Conservation (phyloP, 2,797 vertebrate species). For the Enteromius unitaeniatus region DNA sequence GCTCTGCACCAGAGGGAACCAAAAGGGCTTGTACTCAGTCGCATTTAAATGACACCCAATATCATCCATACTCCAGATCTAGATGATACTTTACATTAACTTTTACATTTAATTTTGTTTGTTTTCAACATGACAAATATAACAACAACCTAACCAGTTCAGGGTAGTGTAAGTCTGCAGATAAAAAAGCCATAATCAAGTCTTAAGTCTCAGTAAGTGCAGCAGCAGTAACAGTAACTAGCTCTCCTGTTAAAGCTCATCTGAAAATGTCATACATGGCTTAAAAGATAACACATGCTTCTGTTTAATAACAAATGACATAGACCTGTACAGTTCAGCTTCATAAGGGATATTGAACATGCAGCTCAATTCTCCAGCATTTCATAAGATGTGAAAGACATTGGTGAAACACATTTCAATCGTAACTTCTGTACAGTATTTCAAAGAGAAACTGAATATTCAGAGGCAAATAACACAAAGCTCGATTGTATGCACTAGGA, state of each 20-base stretch:
- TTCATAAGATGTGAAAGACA: neutral
- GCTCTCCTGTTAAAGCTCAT: neutral
- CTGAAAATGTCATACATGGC: constrained; percentile 8
- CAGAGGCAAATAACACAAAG: neutral
- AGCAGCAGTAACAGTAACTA: neutral
- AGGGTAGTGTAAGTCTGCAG: neutral
- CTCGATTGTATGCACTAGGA: neutral
- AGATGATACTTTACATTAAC: neutral
- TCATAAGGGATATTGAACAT: neutral
- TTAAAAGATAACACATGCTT: neutral
- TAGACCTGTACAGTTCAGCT: neutral
- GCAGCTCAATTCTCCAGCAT: neutral
- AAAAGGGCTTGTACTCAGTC: neutral
- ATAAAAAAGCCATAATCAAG: neutral
- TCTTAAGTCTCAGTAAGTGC: neutral
- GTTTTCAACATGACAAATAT: neutral
- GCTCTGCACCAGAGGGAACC: constrained; percentile 36
- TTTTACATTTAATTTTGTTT: neutral
- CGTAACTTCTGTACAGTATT: neutral
- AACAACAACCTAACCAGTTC: neutral
- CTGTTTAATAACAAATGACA: neutral
- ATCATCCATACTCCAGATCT: neutral
- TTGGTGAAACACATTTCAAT: neutral
- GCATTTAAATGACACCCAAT: neutral
- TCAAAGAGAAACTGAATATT: neutral